Percentiles rank a stretch among this genome's conserved stretches.
Conservation (phyloP, 2,113 vertebrate species). For the Calyptommatus sinebrachiatus region DNA sequence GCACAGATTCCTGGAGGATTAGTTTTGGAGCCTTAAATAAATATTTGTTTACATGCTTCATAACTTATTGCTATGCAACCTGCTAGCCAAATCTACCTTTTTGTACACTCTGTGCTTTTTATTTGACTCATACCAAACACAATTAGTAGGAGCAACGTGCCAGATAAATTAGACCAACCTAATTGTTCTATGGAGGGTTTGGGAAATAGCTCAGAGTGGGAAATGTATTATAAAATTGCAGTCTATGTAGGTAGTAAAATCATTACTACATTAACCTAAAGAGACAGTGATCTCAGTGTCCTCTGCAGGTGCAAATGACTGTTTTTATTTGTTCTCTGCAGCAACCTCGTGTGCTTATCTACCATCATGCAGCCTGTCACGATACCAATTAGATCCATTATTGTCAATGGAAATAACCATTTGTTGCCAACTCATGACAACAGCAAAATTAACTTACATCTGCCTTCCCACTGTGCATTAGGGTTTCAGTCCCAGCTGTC, state of each 20-base stretch:
- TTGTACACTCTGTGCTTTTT: not conserved
- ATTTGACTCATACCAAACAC: not conserved
- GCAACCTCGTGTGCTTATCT: constrained; percentile 27
- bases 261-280: constrained; percentile 7
- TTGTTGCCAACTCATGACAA: constrained; percentile 43
- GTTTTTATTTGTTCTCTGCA: constrained; percentile 18
- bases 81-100: not conserved
- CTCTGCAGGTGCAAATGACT: not conserved
- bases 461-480: constrained; percentile 44
- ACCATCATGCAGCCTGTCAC: constrained; percentile 22
- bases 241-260: constrained; percentile 8
- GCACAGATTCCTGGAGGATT: not conserved
- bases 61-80: not conserved
- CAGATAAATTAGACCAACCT: not conserved
- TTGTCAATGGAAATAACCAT: constrained; percentile 54
- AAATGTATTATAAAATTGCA: not conserved
- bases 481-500: constrained; percentile 62
- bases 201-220: not conserved
- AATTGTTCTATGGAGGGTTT: accelerated
- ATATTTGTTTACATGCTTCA: not conserved
- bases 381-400: constrained; percentile 40
- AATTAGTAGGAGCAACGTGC: not conserved
- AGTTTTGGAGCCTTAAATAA: not conserved
- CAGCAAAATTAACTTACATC: constrained; percentile 33
- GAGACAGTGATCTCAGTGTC: constrained; percentile 11